Base-by-base conservation (phyloP, 2,888 invertebrate genomes). In the Hyppa rectilinea region DNA sequence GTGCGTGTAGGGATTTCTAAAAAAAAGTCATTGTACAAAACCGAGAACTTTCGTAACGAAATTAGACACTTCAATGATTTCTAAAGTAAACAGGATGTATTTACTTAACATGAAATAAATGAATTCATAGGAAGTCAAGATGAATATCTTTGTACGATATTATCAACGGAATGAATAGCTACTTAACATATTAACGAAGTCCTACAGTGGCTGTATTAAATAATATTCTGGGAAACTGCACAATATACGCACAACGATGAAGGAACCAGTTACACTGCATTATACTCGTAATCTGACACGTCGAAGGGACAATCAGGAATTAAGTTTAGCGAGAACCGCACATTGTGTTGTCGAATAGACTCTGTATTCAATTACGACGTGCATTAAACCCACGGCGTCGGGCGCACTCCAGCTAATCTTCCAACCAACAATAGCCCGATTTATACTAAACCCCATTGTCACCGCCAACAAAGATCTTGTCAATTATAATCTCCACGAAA, bases 381-480 rank as follows among this genome's bases (percentile, higher is more conserved):
- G 89, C 91, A 86, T 84, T 91, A 89, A 89, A 88, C 89, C 89
- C 87, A 88, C 89, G 82, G 89, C 88, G 82, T 83, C 76, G 85
- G 85, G 74, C 81, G 88, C 90, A 90, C 93, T 92, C 89, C 87
- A 88, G 92, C 94, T 95, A 95, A 95, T 95, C 95, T 84, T 89
- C 88, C 83, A 72, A 81, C 84, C 88, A 90, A 95, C 94, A 95
- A 96, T 92, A 84, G 88, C 85, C 85, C 87, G 93, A 93, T 92
- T 94, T 93, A 92, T 90, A 90, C 89, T 90, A 91, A 91, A 89
- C 89, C 88, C 93, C 87, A 93, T 96, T 95, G 95, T 95, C 89
- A 89, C 87, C 84, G 80, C 85, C 91, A 93, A 95, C 95, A 96
- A 95, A 95, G 95, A 95, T 94, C 94, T 94, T 93, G 95, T 95